Base-by-base conservation (phyloP, 2,113 vertebrate species). In the Donacobius atricapilla region DNA sequence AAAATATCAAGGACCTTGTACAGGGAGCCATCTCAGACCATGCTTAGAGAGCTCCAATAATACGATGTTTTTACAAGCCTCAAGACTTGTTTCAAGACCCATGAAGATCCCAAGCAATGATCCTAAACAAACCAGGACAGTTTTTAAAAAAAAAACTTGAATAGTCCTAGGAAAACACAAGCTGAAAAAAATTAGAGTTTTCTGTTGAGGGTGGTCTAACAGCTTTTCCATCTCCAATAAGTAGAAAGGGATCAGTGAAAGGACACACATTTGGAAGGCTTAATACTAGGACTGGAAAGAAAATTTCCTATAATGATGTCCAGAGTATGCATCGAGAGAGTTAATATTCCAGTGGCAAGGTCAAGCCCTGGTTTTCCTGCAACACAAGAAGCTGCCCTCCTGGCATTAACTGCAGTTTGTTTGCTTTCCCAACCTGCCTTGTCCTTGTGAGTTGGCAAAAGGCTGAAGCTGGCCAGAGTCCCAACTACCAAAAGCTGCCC, bases 361-460 rank as follows among this genome's bases (percentile, higher is more conserved):
- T 72, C 83, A 90, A 91, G 70, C 18, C 37, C 50, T 69, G 70
- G 24, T 79, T 83, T 85, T 69, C 61, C 69, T 68, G 83, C 2
- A 4, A 71, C 45, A 81, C 33, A 87, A 89, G 87, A 87, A 89
- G 73, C 73, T 93, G 76, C 24, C 66, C 60, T 44, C 39, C 71
- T 95, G 93, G 65, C 89, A 94, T 39, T 76, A 79, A 45, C 57
- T 63, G 35, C 45, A 30, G 45, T 45, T 68, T 81, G 80, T 56
- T 95, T 94, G 81, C 91, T 94, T 89, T 91, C 87, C 78, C 89
- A 96, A 28, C 77, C 70, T 94, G 87, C 53, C 80, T 69, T 42
- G 81, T 89, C 93, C 91, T 90, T 75, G 73, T 2, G 30, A 88
- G 80, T 24, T 87, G 87, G 89, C 89, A 89, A 84, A 94, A 89